These are phyloP conservation scores for Spea hammondii DNA, from an alignment of 2,797 vertebrate species.

Conservation along the genomic window DNA sequence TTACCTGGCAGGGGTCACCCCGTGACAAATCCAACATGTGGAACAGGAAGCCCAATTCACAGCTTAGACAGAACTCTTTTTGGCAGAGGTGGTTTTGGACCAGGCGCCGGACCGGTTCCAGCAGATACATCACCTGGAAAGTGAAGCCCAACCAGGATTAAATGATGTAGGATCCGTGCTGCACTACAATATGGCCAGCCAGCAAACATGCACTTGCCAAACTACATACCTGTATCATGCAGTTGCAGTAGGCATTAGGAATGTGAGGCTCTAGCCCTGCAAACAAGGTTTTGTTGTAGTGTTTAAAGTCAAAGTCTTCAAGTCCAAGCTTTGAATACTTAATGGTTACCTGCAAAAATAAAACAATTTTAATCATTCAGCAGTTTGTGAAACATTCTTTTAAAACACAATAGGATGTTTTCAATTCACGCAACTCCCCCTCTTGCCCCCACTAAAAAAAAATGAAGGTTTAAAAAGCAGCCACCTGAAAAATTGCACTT, in stretches of 20 bases:
- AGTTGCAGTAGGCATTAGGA: slow-evolving; percentile 98
- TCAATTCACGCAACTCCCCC: no score
- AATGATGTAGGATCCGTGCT: slow-evolving; percentile 7
- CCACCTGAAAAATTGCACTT: not conserved
- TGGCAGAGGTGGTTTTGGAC: slow-evolving; percentile 97
- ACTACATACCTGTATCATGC: slow-evolving; percentile 90
- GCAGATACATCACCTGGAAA: slow-evolving; percentile 87
- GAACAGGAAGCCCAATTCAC: slow-evolving; percentile 95
- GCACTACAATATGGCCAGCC: slow-evolving; percentile 4
- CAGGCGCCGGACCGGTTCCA: slow-evolving; percentile 91
- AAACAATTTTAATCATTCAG: not conserved
- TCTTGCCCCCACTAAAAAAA: no score
- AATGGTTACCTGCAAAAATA: slow-evolving; percentile 85
- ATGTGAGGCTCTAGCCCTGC: slow-evolving; percentile 97
- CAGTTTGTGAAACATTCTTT: no score
- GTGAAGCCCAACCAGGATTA: not conserved
- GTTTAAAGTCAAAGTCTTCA: slow-evolving; percentile 98
- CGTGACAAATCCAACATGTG: slow-evolving; percentile 96
- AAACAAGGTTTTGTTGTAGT: slow-evolving; percentile 97
- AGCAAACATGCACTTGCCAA: slow-evolving; percentile 23
- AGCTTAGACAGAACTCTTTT: slow-evolving; percentile 97
- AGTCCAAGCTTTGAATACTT: slow-evolving; percentile 97
- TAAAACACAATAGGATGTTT: not conserved
- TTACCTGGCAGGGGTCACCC: slow-evolving; percentile 95
- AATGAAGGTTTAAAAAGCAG: not conserved